phyloP scores from a whole-genome alignment of 2,113 vertebrate genomes.

The Sinocyclocheilus rhinocerous region DNA sequence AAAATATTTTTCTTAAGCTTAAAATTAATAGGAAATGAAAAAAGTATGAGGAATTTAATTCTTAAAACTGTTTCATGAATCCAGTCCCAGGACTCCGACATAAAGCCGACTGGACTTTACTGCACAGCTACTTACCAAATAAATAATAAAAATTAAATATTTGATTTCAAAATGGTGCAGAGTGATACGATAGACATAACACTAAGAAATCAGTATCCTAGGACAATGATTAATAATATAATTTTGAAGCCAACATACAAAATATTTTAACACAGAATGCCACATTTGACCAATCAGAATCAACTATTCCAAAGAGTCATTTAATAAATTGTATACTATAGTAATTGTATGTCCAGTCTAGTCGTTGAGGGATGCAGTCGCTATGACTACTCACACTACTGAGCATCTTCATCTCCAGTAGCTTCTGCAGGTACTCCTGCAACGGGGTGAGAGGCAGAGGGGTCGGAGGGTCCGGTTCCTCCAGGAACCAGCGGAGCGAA shows the following conservation, averaged over 20 bases:
- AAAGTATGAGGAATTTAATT: background rate
- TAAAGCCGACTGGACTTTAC: background rate
- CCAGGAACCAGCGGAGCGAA: constrained; percentile 28
- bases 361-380: background rate
- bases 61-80: background rate
- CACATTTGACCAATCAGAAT: background rate
- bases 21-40: background rate
- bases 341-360: background rate
- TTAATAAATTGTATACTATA: no score
- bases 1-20: no score
- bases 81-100: no score
- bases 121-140: background rate
- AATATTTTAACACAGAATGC: background rate
- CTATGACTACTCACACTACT: constrained; percentile 68
- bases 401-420: constrained; percentile 71
- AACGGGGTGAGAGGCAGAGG: no score
- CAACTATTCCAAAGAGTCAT: background rate
- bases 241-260: background rate
- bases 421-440: constrained; percentile 69
- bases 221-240: background rate
- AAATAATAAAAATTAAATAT: background rate
- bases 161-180: background rate
- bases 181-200: background rate
- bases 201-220: background rate
- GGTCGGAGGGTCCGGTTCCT: constrained; percentile 43